These are phyloP conservation scores for Mionectes macconnelli DNA, from an alignment of 2,113 vertebrate genomes.

Conservation along the genomic window DNA sequence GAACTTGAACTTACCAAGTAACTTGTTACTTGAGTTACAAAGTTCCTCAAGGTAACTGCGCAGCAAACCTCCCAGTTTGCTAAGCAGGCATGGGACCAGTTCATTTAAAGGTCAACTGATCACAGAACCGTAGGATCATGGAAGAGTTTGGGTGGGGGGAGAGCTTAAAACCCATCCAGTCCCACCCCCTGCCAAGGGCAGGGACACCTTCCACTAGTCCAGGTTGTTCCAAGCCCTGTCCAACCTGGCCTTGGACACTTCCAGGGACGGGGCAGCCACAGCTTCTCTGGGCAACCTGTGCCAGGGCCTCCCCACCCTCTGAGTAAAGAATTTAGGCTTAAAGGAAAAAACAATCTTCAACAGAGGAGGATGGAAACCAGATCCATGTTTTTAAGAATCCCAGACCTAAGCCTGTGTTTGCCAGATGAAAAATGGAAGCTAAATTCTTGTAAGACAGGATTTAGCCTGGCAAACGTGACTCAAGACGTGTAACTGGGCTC, in stretches of 20 bases:
- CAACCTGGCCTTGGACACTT: not conserved
- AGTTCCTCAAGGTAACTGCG: not conserved
- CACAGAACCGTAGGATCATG: not conserved
- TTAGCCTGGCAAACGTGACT: conserved; percentile 11
- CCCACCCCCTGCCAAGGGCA: not conserved
- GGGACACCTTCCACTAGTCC: not conserved
- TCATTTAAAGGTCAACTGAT: not conserved
- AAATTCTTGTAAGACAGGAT: not conserved
- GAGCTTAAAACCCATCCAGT: not conserved
- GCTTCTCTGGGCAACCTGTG: not conserved
- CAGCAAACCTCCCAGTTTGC: not conserved
- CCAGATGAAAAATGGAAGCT: not conserved
- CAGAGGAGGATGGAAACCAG: not conserved
- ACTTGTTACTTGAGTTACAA: not conserved
- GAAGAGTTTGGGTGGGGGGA: not conserved
- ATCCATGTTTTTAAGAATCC: not conserved
- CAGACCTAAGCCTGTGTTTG: not conserved
- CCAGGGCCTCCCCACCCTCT: not conserved
- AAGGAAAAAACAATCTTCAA: not conserved
- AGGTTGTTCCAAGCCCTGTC: not conserved
- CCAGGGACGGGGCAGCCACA: not conserved
- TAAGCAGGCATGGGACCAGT: not conserved
- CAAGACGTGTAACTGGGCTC: not conserved
- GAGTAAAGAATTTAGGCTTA: not conserved
- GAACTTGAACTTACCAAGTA: not conserved